Conservation (phyloP, 2,888 invertebrate genomes). For the Cantharis rustica region DNA sequence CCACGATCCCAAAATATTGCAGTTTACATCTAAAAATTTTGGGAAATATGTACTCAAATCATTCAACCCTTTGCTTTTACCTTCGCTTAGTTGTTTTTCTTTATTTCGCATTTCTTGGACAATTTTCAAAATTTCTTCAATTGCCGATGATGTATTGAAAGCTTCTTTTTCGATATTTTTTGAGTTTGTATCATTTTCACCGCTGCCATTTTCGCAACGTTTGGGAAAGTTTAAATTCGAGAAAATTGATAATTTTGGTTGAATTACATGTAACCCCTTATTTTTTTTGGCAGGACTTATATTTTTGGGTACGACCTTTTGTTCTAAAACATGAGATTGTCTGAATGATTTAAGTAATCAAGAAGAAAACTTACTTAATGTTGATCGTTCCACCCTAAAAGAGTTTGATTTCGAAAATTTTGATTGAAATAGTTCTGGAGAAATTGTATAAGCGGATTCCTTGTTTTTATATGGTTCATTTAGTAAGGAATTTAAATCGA, state of each 20-base stretch:
- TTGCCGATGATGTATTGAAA: neutral
- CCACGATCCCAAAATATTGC: conserved; percentile 45
- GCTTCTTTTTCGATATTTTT: neutral
- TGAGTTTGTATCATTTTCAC: neutral
- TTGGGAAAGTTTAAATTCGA: neutral
- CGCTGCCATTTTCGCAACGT: neutral
- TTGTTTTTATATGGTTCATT: neutral
- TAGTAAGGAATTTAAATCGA: neutral
- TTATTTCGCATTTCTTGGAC: neutral
- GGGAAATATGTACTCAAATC: neutral
- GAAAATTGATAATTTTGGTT: neutral
- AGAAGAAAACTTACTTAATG: neutral
- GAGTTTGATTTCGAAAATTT: neutral
- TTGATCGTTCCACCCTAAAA: neutral
- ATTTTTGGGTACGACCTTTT: neutral
- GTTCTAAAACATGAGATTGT: neutral
- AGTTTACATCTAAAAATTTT: conserved; percentile 36
- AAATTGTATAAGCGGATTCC: neutral
- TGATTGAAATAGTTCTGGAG: neutral
- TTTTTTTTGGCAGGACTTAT: fast-evolving
- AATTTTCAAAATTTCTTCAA: conserved; percentile 1
- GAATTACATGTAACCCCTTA: neutral
- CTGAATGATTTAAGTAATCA: neutral
- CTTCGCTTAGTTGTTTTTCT: neutral
- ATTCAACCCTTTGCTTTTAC: neutral